These are phyloP conservation scores for Apogon hyalosoma DNA, from an alignment of 2,797 vertebrate species.

Conservation along the genomic window DNA sequence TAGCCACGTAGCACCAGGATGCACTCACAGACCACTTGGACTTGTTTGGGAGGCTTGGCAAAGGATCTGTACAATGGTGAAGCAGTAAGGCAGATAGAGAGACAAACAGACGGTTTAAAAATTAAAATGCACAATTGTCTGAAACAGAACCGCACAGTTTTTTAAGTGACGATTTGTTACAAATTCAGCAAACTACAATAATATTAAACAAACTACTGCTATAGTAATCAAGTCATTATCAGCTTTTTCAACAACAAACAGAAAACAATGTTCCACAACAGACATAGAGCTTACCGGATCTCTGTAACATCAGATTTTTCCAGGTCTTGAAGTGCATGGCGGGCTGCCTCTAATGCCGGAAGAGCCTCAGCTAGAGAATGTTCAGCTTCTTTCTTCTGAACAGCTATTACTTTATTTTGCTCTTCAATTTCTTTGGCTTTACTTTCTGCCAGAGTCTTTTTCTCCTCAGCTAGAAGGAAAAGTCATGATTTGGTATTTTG, in stretches of 20 bases:
- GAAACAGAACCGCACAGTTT: too few species aligned
- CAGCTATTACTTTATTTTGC: constrained; percentile 92
- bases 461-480: constrained; percentile 88
- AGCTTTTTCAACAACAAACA: constrained; percentile 17
- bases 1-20: constrained; percentile 94
- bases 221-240: constrained; percentile 1
- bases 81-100: not conserved
- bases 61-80: constrained; percentile 87
- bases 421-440: constrained; percentile 95
- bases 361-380: constrained; percentile 91
- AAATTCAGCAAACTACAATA: too few species aligned
- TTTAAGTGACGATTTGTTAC: too few species aligned
- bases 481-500: not conserved
- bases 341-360: constrained; percentile 92
- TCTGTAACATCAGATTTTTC: constrained; percentile 97
- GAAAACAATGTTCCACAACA: not conserved
- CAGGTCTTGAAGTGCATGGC: constrained; percentile 91
- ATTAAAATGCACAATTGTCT: too few species aligned
- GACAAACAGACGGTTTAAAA: not conserved
- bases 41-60: constrained; percentile 94
- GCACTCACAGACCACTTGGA: constrained; percentile 95
- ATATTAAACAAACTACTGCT: too few species aligned
- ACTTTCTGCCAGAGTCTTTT: constrained; percentile 91
- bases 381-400: constrained; percentile 93
- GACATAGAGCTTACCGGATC: constrained; percentile 86